Conservation (phyloP, 2,113 vertebrate species). For the Bujurquina vittata region DNA sequence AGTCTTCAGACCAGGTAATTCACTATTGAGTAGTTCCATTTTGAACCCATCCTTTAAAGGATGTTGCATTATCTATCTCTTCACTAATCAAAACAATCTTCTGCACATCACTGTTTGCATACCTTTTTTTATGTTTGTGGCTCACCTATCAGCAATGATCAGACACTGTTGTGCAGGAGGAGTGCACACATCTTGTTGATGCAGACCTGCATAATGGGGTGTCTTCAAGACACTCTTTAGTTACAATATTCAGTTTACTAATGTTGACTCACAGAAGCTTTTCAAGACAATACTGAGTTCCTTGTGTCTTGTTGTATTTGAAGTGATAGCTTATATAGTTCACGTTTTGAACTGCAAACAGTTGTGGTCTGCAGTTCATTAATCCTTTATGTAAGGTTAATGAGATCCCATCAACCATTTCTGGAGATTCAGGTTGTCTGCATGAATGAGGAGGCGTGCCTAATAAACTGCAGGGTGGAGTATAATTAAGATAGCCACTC, state of each 20-base stretch:
- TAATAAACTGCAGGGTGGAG: conserved; percentile 12
- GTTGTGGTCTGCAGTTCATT: neutral
- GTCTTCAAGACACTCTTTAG: neutral
- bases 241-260: neutral
- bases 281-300: neutral
- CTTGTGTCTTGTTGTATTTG: neutral
- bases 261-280: neutral
- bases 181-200: neutral
- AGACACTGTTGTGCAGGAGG: neutral
- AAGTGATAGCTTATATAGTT: neutral
- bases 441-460: neutral
- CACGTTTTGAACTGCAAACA: neutral
- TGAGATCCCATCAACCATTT: neutral
- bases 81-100: neutral
- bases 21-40: neutral
- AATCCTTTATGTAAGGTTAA: neutral
- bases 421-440: conserved; percentile 17
- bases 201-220: neutral
- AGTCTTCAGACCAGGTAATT: neutral
- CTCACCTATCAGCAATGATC: neutral
- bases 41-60: neutral
- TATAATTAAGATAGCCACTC: conserved; percentile 5
- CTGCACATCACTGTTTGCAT: too few species aligned
- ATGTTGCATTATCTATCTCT: neutral
- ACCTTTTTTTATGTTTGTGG: neutral